Base-by-base conservation (phyloP, 2,113 vertebrate genomes). In the Illadopsis cleaveri region DNA sequence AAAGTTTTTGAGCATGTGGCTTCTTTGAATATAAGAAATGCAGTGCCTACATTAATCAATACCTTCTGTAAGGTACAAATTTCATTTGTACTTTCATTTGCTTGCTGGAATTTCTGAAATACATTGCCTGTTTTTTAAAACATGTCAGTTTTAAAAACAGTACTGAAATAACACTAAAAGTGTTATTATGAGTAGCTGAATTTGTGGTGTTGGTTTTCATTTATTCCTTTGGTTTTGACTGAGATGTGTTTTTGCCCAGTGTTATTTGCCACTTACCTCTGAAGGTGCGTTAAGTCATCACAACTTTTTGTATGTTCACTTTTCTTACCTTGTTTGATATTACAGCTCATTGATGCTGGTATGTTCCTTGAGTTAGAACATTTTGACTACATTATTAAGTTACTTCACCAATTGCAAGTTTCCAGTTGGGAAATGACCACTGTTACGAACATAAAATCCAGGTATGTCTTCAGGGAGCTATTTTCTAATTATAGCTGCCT, bases 1-100 rank as follows among this genome's bases (percentile, higher is more conserved):
- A 98, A 98, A 60, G 96, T 99, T 86, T 99, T 99, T 97, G 98
- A 99, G 62, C 64, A 91, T 38, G 98, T 99, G 96, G 97, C 97
- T 90, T 97, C 98, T 86, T 98, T 98, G 94, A 97, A 98, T 66
- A 91, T 98, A 66, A 92, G 86, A 65, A 93, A 96, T 7, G 94
- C 96, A 56, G 91, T 98, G 18, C 98, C 98, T 89, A 65, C 97
- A n/a, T 98, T 99, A 94, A 95, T 99, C 86, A 97, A 97, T 86
- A 97, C 97, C 64, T 98, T 98, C 62, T 97, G 91, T 88, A 99
- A 99, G 99, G 99, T 99, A 98, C 45, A 91, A 75, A 22, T 75
- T 94, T 61, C 42, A 13, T 54, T 93, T 94, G 37, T 86, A 60
- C 45, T 86, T 22, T 28, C 37, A 12, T 68, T 84, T 84, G 11